Evolutionary conservation across 2,113 vertebrate genomes (phyloP).

Genomic region (Caranx melampygus): DNA sequence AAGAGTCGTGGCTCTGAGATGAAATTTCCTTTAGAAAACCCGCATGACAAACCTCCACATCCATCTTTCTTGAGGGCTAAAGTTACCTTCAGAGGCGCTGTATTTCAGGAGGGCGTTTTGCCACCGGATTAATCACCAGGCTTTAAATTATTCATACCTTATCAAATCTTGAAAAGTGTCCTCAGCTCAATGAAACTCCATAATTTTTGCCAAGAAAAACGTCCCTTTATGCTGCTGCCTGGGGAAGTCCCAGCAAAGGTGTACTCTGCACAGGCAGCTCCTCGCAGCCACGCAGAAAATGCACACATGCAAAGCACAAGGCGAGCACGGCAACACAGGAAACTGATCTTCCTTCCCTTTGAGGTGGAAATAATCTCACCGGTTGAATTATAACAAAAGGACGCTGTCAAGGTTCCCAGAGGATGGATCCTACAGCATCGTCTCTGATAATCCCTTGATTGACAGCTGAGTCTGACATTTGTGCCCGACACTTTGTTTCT

Average conservation of each 20-base stretch:
- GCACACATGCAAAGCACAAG: neutral
- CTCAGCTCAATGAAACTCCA: slow-evolving; percentile 63
- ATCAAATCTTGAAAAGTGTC: slow-evolving; percentile 66
- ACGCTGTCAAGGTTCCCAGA: too few relatives aligned
- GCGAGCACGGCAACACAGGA: neutral
- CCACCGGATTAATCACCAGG: slow-evolving; percentile 73
- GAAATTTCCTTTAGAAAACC: slow-evolving; percentile 72
- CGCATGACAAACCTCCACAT: slow-evolving; percentile 73
- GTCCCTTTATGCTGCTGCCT: slow-evolving; percentile 10
- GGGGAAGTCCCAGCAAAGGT: slow-evolving; percentile 35
- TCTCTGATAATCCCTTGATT: too few relatives aligned
- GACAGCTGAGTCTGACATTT: too few relatives aligned
- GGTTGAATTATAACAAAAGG: neutral
- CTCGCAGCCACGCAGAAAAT: slow-evolving; percentile 14
- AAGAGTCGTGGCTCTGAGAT: slow-evolving; percentile 38
- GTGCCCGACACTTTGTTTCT: too few relatives aligned
- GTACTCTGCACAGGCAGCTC: slow-evolving; percentile 1
- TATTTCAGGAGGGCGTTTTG: slow-evolving; percentile 65
- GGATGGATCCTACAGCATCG: too few relatives aligned
- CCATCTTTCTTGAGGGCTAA: slow-evolving; percentile 79
- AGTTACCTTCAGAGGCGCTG: slow-evolving; percentile 75
- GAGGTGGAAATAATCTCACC: slow-evolving; percentile 6
- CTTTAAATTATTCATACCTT: slow-evolving; percentile 76
- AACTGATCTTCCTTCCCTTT: neutral
- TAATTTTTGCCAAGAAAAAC: slow-evolving; percentile 61